phyloP scores from a whole-genome alignment of 2,113 vertebrate genomes.

The Myotis davidii region DNA sequence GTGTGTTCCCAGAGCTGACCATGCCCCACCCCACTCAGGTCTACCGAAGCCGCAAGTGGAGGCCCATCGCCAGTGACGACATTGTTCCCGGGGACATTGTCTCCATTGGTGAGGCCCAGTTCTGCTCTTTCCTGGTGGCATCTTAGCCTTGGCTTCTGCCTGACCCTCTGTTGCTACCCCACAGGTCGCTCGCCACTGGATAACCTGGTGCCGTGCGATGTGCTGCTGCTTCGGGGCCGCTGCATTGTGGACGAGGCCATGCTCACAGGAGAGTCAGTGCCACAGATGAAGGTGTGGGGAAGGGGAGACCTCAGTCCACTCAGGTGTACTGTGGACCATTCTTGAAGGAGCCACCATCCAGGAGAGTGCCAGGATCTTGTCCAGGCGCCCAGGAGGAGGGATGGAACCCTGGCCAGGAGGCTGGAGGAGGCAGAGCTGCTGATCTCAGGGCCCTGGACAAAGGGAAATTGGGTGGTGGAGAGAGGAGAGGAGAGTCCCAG shows the following conservation, averaged over 20 bases:
- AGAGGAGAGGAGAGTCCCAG: background rate
- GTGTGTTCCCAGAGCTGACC: background rate
- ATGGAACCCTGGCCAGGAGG: background rate
- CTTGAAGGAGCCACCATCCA: background rate
- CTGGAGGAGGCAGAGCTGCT: background rate
- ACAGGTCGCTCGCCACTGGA: constrained; percentile 95
- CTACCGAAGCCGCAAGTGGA: constrained; percentile 97
- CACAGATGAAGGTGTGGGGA: constrained; percentile 94
- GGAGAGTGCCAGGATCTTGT: background rate
- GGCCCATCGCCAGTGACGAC: constrained; percentile 94
- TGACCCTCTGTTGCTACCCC: background rate
- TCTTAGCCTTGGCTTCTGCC: background rate
- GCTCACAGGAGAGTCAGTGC: constrained; percentile 97
- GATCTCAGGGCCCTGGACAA: background rate
- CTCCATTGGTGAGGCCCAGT: constrained; percentile 90
- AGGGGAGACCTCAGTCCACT: background rate
- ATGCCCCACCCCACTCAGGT: constrained; percentile 83
- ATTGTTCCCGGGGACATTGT: constrained; percentile 95
- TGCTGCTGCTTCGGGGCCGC: constrained; percentile 93
- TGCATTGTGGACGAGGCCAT: constrained; percentile 98
- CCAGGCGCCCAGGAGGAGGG: background rate
- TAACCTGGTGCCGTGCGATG: constrained; percentile 95
- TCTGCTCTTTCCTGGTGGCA: fast-evolving
- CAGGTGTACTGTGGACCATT: no score
- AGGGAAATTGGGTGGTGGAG: background rate